phyloP scores from a whole-genome alignment of 2,797 vertebrate species.

The Falco columbarius region DNA sequence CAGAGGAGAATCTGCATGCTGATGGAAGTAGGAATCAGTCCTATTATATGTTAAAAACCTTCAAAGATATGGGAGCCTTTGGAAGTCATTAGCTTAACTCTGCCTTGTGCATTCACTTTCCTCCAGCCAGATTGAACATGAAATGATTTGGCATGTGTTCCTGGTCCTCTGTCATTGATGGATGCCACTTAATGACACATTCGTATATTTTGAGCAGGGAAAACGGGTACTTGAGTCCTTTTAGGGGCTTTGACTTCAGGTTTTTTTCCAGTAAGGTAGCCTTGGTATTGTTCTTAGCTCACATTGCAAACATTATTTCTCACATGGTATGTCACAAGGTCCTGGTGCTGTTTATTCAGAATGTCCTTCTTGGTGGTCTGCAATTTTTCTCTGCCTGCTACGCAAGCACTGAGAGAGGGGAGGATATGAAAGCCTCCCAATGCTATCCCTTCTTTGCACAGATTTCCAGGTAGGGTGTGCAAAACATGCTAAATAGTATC shows the following conservation, averaged over 20 bases:
- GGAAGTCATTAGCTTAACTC: neutral
- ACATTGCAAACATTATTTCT: neutral
- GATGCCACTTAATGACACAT: constrained; percentile 3
- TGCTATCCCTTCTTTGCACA: neutral
- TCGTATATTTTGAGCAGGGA: constrained; percentile 6
- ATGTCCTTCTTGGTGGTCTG: neutral
- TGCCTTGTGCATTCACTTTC: neutral
- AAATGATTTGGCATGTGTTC: neutral
- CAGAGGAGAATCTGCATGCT: neutral
- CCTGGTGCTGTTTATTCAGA: neutral
- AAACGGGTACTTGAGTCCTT: constrained; percentile 13
- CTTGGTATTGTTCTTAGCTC: neutral
- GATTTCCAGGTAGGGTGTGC: neutral
- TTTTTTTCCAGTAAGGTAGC: neutral
- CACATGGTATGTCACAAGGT: neutral
- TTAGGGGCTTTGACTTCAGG: neutral
- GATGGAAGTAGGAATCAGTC: neutral
- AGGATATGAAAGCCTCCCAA: neutral
- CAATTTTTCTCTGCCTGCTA: neutral
- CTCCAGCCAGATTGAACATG: neutral
- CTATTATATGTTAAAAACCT: neutral
- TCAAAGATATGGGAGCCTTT: neutral
- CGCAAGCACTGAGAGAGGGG: neutral
- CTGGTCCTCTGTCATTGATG: constrained; percentile 1
- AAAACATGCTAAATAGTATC: neutral